Base-by-base conservation (phyloP, 2,888 invertebrate species). In the Lucinisca nassula region DNA sequence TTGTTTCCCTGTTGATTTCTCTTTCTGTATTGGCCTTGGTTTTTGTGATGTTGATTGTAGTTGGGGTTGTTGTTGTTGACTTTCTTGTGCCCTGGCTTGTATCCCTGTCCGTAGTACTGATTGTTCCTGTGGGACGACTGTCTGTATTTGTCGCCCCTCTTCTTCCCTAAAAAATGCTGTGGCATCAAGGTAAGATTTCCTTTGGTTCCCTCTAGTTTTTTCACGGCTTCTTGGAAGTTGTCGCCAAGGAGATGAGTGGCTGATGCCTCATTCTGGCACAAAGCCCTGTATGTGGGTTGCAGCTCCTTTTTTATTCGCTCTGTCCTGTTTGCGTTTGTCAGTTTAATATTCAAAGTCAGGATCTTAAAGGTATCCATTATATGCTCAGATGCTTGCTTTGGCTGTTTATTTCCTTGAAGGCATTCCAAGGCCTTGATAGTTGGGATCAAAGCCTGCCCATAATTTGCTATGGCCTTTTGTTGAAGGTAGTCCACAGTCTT, bases 231-330 rank as follows among this genome's bases (percentile, higher is more conserved):
- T 24, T 77, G 72, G 14, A 83, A 45, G 4, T 73, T 78, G 72
- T 72, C 83, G 12, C 77, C 83, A 27, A 83, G 72, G 24, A 83
- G 30, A 17, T 78, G 72, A 38, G 83, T 77, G 21, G 77, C 73
- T n/a, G 83, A 83, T 30, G 78, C 73, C 30, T 30, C 40, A 27
- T 77, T 55, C 8, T 45, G 24, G 30, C 83, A 83, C 17, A 83
- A n/a, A 3, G 83, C 40, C 49, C 45, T 30, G 27, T 78, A 83
- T 21, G 49, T 32, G 27, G 77, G 55, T 30, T 70, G 55, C 17
- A 83, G 73, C 35, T 78, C 83, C 24, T n/a, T 77, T 55, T 72
- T 78, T 21, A 83, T 73, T 37, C 32, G 77, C 12, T 78, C 82
- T 30, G 70, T 30, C n/a, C n/a, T n/a, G n/a, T n/a, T n/a, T n/a